Conservation (phyloP, 2,113 vertebrate species). For the Lota lota region DNA sequence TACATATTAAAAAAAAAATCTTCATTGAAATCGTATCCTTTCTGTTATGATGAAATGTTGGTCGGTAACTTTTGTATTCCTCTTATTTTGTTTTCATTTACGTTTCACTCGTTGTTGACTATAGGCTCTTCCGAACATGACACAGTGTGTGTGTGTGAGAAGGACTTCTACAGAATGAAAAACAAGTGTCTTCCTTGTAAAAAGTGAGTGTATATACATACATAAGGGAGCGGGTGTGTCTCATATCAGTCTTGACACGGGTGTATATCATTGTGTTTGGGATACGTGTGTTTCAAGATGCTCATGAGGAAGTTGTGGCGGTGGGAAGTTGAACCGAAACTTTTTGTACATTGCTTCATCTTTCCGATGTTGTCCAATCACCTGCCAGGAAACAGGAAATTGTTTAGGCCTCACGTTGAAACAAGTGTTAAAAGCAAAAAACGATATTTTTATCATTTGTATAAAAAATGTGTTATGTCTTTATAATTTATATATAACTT, state of each 20-base stretch:
- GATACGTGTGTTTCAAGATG: constrained; percentile 12
- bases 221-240: not conserved
- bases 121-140: constrained; percentile 48
- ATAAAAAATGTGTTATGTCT: not conserved
- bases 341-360: not conserved
- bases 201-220: constrained; percentile 54
- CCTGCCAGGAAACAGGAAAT: not conserved
- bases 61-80: not conserved
- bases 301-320: constrained; percentile 40
- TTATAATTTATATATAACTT: too few species aligned
- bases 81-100: not conserved
- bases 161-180: constrained; percentile 31
- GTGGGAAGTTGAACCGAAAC: constrained; percentile 53
- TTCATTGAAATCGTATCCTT: too few species aligned
- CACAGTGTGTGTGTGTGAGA: constrained; percentile 56
- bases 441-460: too few species aligned
- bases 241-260: too few species aligned
- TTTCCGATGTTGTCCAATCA: constrained; percentile 19
- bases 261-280: not conserved
- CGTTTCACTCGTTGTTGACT: constrained; percentile 8
- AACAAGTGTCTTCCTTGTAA: constrained; percentile 50
- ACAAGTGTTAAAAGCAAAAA: too few species aligned
- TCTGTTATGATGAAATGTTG: too few species aligned
- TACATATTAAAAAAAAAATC: too few species aligned
- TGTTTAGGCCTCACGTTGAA: too few species aligned